Evolutionary conservation across 2,888 invertebrate genomes (phyloP), one percentile per base, ranked within the genome.

Genomic region (Xestia sexstrigata): DNA sequence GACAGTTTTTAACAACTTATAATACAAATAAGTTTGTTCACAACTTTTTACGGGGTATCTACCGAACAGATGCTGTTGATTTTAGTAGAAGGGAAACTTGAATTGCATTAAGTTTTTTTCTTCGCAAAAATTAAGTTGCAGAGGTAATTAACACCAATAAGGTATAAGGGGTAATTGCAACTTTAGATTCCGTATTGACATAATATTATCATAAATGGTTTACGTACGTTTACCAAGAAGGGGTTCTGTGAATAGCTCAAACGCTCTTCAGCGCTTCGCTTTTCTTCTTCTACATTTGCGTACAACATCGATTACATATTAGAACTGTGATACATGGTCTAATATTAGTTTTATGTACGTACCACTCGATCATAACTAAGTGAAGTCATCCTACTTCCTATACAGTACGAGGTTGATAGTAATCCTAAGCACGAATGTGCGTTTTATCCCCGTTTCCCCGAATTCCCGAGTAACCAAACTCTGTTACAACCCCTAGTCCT

Each of bases 1-100:
- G 52, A 73, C 65, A n/a, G n/a, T n/a, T n/a, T n/a, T n/a, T n/a
- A n/a, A n/a, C n/a, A 79, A 66, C 15, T 72, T 84, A 66, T 70
- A 78, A 78, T 70, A 62, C 66, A 83, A 78, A 78, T 78, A 60
- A 69, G 66, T 70, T 58, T 45, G 69, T 52, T 65, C 20, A 15
- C 23, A 23, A 62, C 52, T 66, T 70, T 83, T 72, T 58, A 58
- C n/a, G 15, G 35, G n/a, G 71, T 60, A 26, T 30, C 55, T 70
- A 62, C 17, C 4, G n/a, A 77, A 83, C 55, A 70, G 55, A 58
- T 67, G 17, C 49, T 82, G 82, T 69, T 82, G 47, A 76, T 55
- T 69, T 76, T 55, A 42, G 55, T 8, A 58, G 17, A 35, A n/a
- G 17, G 4, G 8, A 47, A 67, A 62, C 45, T 79, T 74, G 35